Evolutionary conservation across 2,113 vertebrate species (phyloP).

Genomic region (Mungos mungo): DNA sequence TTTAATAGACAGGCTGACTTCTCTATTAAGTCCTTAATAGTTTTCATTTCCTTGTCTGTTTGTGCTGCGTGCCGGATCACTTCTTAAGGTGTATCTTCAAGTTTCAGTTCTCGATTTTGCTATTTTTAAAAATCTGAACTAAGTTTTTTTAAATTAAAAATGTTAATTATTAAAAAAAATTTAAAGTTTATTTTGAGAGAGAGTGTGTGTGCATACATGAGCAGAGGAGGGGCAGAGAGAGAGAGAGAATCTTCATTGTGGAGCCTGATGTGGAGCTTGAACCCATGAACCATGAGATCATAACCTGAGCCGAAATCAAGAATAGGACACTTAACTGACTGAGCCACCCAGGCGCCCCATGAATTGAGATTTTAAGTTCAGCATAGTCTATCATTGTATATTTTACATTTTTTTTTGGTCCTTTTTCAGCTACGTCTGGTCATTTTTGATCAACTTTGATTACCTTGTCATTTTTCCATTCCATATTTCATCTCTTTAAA

Average conservation of each 20-base stretch:
- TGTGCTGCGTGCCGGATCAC: neutral
- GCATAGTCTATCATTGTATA: neutral
- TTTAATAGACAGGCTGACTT: neutral
- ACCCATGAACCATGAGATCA: too few relatives aligned
- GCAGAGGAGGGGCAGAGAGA: too few relatives aligned
- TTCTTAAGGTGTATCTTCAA: neutral
- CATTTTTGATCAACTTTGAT: neutral
- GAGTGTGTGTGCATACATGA: too few relatives aligned
- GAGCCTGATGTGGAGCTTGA: too few relatives aligned
- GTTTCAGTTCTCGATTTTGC: neutral
- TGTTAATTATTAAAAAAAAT: too few relatives aligned
- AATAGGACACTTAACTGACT: too few relatives aligned
- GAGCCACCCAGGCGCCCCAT: neutral
- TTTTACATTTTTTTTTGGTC: constrained; percentile 15
- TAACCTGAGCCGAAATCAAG: too few relatives aligned
- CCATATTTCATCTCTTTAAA: constrained; percentile 12
- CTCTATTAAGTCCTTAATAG: neutral
- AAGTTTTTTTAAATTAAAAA: too few relatives aligned
- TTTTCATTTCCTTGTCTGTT: neutral
- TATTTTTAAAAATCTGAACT: neutral
- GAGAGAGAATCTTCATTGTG: too few relatives aligned
- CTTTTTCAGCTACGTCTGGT: neutral
- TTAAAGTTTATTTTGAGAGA: too few relatives aligned
- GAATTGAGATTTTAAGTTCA: neutral
- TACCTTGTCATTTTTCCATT: neutral